These are phyloP conservation scores for Scylla paramamosain DNA, from an alignment of 1,140 invertebrate genomes.

Conservation along the genomic window DNA sequence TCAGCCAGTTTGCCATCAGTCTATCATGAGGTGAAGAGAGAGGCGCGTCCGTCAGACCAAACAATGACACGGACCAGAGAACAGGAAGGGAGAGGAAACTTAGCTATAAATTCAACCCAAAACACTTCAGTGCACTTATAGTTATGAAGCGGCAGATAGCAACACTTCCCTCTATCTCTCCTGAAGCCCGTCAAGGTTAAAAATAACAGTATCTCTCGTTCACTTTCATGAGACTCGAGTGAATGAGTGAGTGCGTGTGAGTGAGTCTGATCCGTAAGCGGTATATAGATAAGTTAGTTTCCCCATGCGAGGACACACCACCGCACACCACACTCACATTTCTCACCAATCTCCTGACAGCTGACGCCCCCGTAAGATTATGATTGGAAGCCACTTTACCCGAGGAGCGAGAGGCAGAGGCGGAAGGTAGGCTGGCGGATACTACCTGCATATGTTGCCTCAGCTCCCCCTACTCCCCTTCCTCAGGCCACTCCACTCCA, in stretches of 20 bases:
- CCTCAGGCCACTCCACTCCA: not conserved
- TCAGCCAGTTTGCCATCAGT: no score
- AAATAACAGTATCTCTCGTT: no score
- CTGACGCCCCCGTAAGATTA: slow-evolving; percentile 69
- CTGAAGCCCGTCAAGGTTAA: no score
- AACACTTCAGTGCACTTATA: no score
- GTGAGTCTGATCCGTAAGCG: not conserved
- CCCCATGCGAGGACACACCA: not conserved
- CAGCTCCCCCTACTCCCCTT: slow-evolving; percentile 4
- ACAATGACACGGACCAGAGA: no score
- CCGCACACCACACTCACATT: slow-evolving; percentile 38
- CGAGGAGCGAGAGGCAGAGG: slow-evolving; percentile 45
- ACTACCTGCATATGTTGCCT: not conserved
- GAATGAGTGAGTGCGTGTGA: not conserved
- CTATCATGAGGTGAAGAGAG: no score
- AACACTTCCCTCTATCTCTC: no score
- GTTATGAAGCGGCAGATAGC: no score
- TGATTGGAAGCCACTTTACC: slow-evolving; percentile 56
- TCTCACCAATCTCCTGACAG: slow-evolving; percentile 56
- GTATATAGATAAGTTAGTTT: not conserved
- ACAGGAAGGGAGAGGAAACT: no score
- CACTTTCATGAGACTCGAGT: no score
- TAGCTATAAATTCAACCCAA: no score
- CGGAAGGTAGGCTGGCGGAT: slow-evolving; percentile 40
- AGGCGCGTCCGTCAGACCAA: no score